Base-by-base conservation (phyloP, 2,888 invertebrate genomes). In the Eupithecia subumbrata region DNA sequence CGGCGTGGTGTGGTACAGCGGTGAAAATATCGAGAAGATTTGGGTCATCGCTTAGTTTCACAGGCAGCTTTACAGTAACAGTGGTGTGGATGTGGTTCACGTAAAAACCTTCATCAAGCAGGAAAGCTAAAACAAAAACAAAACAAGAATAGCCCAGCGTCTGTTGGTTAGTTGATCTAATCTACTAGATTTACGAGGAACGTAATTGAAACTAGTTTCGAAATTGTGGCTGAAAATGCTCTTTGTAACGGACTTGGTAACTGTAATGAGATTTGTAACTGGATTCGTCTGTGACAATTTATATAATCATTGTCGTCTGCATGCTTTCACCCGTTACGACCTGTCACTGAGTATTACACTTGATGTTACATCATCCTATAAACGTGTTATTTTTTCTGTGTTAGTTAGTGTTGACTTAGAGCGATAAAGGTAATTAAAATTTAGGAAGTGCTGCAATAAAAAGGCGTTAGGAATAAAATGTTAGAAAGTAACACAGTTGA, bases 161-260 rank as follows among this genome's bases (percentile, higher is more conserved):
- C 43, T 40, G 66, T 66, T 67, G 67, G 37, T 22, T 67, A 67
- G 68, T 45, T 68, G 68, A 68, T 68, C 68, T 68, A 68, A 68
- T 68, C 68, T 68, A 43, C 25, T 68, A 68, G 43, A 68, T 68
- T 68, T 68, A 70, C 70, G 52, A 74, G 40, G 64, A 25, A n/a
- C 34, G n/a, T 66, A 64, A 70, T 66, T 74, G 48, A 56, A 70
- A 64, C 64, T 30, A 43, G 67, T 67, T 71, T 34, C 56, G 14
- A 71, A 71, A 56, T 66, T 70, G 69, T 71, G 67, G 60, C 66
- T 74, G 22, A 72, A 75, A 75, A 72, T 66, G 40, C n/a, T 64
- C 72, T 52, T 52, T 75, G 43, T 69, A 30, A 69, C 37, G 18
- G 37, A 72, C 40, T 72, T 60, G 12, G 16, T 52, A 48, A 45